These are phyloP conservation scores for Siniperca scherzeri DNA, from an alignment of 2,797 vertebrate genomes.

Conservation along the genomic window DNA sequence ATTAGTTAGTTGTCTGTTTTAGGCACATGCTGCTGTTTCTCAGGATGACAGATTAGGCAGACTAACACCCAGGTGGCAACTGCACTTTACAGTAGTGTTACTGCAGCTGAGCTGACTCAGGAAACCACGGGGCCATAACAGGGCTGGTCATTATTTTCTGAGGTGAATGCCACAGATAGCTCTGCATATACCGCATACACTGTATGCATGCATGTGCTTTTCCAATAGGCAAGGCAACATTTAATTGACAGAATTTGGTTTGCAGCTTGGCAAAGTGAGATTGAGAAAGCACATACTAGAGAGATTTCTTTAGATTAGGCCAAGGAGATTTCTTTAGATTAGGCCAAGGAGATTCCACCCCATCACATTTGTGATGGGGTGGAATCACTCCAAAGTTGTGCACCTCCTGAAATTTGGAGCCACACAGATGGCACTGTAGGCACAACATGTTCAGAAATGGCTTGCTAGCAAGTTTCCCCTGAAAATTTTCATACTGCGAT, in stretches of 20 bases:
- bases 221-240: not conserved
- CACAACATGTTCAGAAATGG: conserved; percentile 11
- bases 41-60: conserved; percentile 9
- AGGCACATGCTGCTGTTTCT: conserved; percentile 20
- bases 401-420: not conserved
- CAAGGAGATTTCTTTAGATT: conserved; percentile 10
- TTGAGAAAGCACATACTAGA: not conserved
- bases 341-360: too few species aligned
- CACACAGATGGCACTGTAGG: conserved; percentile 38
- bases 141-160: not conserved
- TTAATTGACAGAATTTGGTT: conserved; percentile 12
- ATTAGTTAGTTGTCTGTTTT: conserved; percentile 23
- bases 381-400: not conserved
- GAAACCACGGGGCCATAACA: conserved; percentile 1
- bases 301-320: conserved; percentile 11
- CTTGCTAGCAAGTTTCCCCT: not conserved
- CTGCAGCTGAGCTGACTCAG: conserved; percentile 32
- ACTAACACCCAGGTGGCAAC: conserved; percentile 1
- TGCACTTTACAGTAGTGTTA: conserved; percentile 6
- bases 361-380: not conserved
- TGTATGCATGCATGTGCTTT: not conserved
- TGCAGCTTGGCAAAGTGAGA: conserved; percentile 13
- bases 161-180: conserved; percentile 17
- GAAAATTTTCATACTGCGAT: not conserved
- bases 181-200: conserved; percentile 1